Evolutionary conservation across 1,140 invertebrate species (phyloP).

Genomic region (Mizuhopecten yessoensis): DNA sequence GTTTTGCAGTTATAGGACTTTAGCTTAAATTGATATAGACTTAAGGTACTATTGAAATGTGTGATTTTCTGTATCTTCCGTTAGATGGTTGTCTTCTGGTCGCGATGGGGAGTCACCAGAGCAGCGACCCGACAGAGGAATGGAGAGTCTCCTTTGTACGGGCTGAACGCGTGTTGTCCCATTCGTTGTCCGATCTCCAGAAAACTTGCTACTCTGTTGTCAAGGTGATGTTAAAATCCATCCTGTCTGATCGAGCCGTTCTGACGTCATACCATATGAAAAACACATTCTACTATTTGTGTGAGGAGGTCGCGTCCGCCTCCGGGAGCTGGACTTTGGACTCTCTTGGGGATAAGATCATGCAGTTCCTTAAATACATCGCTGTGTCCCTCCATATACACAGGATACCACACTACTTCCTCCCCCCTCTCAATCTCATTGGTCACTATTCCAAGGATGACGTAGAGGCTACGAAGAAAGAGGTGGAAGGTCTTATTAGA

Average conservation of each 20-base stretch:
- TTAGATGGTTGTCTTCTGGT: conserved; percentile 57
- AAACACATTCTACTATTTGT: conserved; percentile 63
- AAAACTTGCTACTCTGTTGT: conserved; percentile 56
- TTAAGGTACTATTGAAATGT: too few species aligned
- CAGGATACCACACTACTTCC: conserved; percentile 57
- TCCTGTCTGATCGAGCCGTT: conserved; percentile 38
- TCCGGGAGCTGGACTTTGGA: conserved; percentile 45
- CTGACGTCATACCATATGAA: conserved; percentile 62
- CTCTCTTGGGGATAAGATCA: conserved; percentile 45
- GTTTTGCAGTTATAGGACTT: too few species aligned
- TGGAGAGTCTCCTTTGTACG: conserved; percentile 59
- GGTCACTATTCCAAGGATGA: conserved; percentile 44
- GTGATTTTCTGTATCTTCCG: too few species aligned
- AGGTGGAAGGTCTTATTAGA: conserved; percentile 3
- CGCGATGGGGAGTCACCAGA: conserved; percentile 49
- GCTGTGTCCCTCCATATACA: conserved; percentile 23
- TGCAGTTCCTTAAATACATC: conserved; percentile 55
- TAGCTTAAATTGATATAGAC: too few species aligned
- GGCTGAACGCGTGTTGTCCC: conserved; percentile 53
- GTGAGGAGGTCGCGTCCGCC: conserved; percentile 56
- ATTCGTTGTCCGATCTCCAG: conserved; percentile 36
- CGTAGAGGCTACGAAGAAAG: conserved; percentile 40
- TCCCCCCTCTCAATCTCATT: conserved; percentile 58
- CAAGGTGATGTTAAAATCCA: conserved; percentile 56
- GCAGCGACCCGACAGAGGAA: conserved; percentile 48